Conservation (phyloP, 2,888 invertebrate genomes). For the Lithophane semibrunnea region DNA sequence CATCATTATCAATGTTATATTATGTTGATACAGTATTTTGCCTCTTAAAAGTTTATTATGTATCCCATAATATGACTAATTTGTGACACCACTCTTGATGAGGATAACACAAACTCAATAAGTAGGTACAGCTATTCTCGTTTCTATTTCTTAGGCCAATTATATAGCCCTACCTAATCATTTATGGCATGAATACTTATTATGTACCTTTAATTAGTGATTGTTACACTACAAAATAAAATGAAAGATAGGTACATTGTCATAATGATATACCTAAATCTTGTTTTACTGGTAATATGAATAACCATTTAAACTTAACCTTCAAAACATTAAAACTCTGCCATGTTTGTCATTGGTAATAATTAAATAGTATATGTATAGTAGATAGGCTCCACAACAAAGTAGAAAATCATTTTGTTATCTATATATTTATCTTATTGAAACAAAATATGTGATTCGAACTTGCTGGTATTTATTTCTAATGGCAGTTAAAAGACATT, state of each 20-base stretch:
- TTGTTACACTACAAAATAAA: constrained; percentile 8
- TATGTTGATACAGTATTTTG: background rate
- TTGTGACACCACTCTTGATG: too few species aligned
- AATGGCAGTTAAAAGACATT: constrained; percentile 14
- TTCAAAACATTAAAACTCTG: constrained; percentile 22
- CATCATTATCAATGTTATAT: background rate
- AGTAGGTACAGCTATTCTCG: background rate
- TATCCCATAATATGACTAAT: background rate
- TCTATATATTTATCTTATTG: constrained; percentile 8
- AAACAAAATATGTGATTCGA: constrained; percentile 17
- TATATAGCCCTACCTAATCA: background rate
- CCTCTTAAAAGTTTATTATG: background rate
- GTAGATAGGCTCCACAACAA: background rate
- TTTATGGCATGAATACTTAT: background rate
- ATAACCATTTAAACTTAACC: constrained; percentile 37
- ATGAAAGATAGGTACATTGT: background rate
- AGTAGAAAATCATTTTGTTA: constrained; percentile 25
- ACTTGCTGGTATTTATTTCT: background rate
- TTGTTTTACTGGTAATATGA: constrained; percentile 12
- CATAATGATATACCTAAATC: background rate
- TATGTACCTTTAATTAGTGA: background rate
- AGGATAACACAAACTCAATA: background rate
- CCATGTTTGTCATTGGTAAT: constrained; percentile 18
- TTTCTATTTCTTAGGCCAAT: background rate
- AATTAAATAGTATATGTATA: constrained; percentile 6